A percentile compares a stretch with the other conserved stretches of the same genome.
These are phyloP conservation scores for Pseudoatta argentina DNA, from an alignment of 1,140 invertebrate species.

Conservation along the genomic window DNA sequence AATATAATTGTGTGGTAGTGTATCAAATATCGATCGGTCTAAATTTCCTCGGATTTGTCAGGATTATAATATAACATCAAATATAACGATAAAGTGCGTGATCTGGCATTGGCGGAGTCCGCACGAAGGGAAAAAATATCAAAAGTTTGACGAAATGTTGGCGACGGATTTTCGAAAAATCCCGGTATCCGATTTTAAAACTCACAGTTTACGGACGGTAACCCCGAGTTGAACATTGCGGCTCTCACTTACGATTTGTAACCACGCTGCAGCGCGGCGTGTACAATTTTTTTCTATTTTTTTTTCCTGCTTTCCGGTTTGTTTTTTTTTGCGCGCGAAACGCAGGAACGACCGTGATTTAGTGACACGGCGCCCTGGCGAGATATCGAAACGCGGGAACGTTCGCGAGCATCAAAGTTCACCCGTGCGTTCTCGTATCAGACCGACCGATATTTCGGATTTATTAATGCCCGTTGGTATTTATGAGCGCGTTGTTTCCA, in stretches of 20 bases:
- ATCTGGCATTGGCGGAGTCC: not conserved
- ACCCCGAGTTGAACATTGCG: not conserved
- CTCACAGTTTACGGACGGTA: conserved; percentile 7
- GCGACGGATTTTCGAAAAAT: conserved; percentile 19
- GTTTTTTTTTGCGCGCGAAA: conserved; percentile 9
- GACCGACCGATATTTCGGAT: conserved; percentile 59
- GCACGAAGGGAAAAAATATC: not conserved
- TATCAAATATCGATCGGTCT: conserved; percentile 5
- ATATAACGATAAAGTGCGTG: not conserved
- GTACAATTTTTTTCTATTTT: conserved; percentile 14
- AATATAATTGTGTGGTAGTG: not conserved
- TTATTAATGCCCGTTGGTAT: conserved; percentile 61
- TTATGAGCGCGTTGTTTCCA: conserved; percentile 45
- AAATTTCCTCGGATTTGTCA: not conserved
- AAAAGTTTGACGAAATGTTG: conserved; percentile 9
- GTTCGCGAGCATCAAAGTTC: conserved; percentile 33
- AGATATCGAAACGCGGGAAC: conserved; percentile 58
- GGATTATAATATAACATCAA: conserved; percentile 9
- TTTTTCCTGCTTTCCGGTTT: not conserved
- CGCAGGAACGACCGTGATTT: conserved; percentile 51
- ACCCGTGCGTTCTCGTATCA: conserved; percentile 36
- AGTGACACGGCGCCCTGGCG: conserved; percentile 47
- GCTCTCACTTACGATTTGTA: conserved; percentile 58
- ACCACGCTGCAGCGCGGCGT: conserved; percentile 30
- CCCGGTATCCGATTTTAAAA: conserved; percentile 13